Percentiles rank a stretch among this genome's conserved stretches.
Conservation (phyloP, 2,888 invertebrate species). For the Temnothorax rugatulus region DNA sequence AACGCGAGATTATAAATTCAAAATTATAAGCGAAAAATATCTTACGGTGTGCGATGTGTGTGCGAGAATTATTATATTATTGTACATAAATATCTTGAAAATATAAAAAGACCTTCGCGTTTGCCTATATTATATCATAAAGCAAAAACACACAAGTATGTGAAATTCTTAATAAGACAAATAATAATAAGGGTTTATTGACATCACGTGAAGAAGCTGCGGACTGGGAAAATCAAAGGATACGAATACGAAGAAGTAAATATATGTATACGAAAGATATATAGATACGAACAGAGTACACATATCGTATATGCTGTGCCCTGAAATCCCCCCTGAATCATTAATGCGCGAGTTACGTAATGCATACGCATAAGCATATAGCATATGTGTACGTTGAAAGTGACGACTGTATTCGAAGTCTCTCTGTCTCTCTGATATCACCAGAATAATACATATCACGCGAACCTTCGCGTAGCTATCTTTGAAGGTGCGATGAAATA, state of each 20-base stretch:
- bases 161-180: not conserved
- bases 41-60: not conserved
- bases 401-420: not conserved
- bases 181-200: not conserved
- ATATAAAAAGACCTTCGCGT: not conserved
- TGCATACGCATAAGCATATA: conserved; percentile 20
- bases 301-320: not conserved
- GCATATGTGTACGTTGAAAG: conserved; percentile 3
- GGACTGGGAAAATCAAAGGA: not conserved
- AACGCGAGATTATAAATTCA: not conserved
- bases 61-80: not conserved
- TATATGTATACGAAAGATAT: not conserved
- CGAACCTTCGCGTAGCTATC: not conserved
- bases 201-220: not conserved
- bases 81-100: not conserved
- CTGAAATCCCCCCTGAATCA: conserved; percentile 8
- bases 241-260: not conserved
- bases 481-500: conserved; percentile 33
- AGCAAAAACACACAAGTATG: not conserved
- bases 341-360: conserved; percentile 29
- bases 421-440: not conserved
- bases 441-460: conserved; percentile 41
- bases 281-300: not conserved
- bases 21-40: not conserved
- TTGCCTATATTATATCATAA: not conserved